Evolutionary conservation across 2,113 vertebrate genomes (phyloP), one percentile per base, ranked within the genome.

Genomic region (Pluvianellus socialis): DNA sequence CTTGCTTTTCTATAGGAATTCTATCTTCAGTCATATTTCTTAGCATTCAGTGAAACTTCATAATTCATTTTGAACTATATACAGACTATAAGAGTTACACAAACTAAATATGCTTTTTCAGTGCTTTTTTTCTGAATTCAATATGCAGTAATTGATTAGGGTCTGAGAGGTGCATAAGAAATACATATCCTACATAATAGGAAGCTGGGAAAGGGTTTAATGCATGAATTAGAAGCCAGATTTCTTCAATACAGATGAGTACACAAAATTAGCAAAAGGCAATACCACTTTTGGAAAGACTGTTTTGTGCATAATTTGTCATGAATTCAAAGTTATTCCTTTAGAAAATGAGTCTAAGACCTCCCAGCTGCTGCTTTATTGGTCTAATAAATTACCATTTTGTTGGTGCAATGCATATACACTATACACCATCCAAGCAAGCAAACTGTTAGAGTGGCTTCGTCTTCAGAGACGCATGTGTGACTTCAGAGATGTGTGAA

Each of bases 291-390:
- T 86, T 95, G 93, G 93, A 96, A 95, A 97, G 89, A 84, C 73
- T 91, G 86, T 79, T 95, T 91, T 56, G 93, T 81, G 95, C 56
- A 32, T 87, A 95, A 96, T 97, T 95, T 97, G 92, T 81, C 79
- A 92, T 42, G 86, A 97, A 96, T 97, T 97, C 95, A 82, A 91
- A 96, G 95, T 95, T 95, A 95, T 49, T 97, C 94, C 95, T 96
- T 94, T 91, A 96, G 91, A 97, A 97, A 97, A 97, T 92, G 90
- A 97, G 92, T 92, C 65, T 94, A 96, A 97, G 92, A 89, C 96
- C 92, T 95, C 95, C 94, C 97, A 97, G 97, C 94, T 96, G 96
- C 92, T 95, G 95, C 94, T 95, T 97, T 97, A 95, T 91, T 83
- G 92, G 93, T 95, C 93, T 96, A 94, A 96, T 90, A 92, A 96